Conservation (phyloP, 37 sponge, comb jelly and placozoan species). For the Bolinopsis microptera region DNA sequence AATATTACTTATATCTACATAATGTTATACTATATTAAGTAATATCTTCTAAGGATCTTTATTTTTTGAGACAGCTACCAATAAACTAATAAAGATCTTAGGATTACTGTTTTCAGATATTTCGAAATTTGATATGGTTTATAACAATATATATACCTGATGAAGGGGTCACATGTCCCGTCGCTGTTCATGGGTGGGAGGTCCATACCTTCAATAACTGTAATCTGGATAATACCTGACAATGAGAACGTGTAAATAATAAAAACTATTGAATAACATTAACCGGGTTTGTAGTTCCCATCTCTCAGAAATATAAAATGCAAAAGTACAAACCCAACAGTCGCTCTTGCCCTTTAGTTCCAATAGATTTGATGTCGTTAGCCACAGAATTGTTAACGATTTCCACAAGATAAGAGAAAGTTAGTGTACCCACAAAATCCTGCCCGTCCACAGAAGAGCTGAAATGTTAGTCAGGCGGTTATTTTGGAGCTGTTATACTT, state of each 20-base stretch:
- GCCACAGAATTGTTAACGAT: background rate
- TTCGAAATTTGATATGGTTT: background rate
- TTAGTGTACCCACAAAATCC: conserved; percentile 34
- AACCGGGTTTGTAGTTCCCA: no score
- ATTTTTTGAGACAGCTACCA: no score
- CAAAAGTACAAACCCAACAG: no score
- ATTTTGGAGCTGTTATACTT: no score
- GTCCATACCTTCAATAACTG: conserved; percentile 55
- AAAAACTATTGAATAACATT: no score
- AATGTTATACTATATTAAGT: no score
- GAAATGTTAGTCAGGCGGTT: background rate
- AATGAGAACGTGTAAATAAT: background rate
- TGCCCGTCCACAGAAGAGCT: conserved; percentile 26
- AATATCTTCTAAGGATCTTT: no score
- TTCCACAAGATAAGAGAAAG: conserved; percentile 56
- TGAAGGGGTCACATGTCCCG: conserved; percentile 61
- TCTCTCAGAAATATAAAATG: no score
- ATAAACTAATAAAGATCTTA: no score
- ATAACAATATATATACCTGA: conserved; percentile 30
- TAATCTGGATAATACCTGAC: conserved; percentile 29
- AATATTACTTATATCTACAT: no score
- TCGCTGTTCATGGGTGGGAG: conserved; percentile 61
- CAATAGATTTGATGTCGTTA: background rate
- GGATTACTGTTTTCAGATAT: background rate
- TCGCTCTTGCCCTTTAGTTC: conserved; percentile 46